Conservation (phyloP, 1,140 invertebrate genomes). For the Condylostylus longicornis region DNA sequence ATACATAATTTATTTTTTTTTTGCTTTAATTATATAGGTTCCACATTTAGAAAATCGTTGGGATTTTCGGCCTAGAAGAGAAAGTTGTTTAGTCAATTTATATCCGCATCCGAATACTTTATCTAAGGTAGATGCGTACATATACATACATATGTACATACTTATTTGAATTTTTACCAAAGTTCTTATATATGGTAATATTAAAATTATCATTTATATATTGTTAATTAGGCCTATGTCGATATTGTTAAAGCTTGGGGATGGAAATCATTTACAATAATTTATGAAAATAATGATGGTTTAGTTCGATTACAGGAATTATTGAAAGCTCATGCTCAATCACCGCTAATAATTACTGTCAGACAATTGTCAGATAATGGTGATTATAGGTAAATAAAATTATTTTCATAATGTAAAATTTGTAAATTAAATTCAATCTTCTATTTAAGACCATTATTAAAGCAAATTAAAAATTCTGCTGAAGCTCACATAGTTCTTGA, state of each 20-base stretch:
- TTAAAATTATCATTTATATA: too few species aligned
- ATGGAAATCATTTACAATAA: slow-evolving; percentile 88
- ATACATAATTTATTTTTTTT: not conserved
- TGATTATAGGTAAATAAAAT: slow-evolving; percentile 52
- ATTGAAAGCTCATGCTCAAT: slow-evolving; percentile 73
- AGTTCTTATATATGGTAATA: not conserved
- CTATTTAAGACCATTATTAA: slow-evolving; percentile 59
- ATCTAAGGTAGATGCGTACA: slow-evolving; percentile 48
- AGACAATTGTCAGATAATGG: slow-evolving; percentile 62
- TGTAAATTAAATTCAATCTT: slow-evolving; percentile 3
- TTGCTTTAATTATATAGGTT: slow-evolving; percentile 33
- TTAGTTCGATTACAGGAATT: slow-evolving; percentile 82
- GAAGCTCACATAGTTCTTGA: slow-evolving; percentile 86
- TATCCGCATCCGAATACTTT: slow-evolving; percentile 82
- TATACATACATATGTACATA: too few species aligned
- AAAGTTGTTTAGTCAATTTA: slow-evolving; percentile 84
- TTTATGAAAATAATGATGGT: slow-evolving; percentile 90
- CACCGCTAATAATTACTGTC: slow-evolving; percentile 64
- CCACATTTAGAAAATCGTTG: slow-evolving; percentile 88
- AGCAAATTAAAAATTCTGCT: slow-evolving; percentile 78
- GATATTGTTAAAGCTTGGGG: slow-evolving; percentile 77
- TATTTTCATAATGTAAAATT: not conserved
- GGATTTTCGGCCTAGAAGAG: slow-evolving; percentile 72
- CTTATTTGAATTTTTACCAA: too few species aligned
- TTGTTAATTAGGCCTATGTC: slow-evolving; percentile 85